Percentiles rank a stretch among this genome's conserved stretches.
Evolutionary conservation across 2,113 vertebrate genomes (phyloP).

Genomic region (Triplophysa siluroides): DNA sequence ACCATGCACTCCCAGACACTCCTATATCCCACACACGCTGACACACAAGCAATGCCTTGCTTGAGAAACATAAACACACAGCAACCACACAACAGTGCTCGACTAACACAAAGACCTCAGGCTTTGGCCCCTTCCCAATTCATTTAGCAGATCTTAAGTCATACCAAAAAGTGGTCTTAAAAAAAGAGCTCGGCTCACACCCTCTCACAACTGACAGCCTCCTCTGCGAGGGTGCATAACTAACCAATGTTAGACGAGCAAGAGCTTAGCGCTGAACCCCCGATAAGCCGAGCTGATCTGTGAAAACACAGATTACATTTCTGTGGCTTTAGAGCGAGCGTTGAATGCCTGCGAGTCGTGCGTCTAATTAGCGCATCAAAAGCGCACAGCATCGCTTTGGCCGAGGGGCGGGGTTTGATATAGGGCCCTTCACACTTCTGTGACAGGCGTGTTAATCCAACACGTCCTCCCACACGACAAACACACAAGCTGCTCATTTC

Average conservation of each 20-base stretch:
- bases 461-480: conserved; percentile 55
- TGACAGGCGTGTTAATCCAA: conserved; percentile 72
- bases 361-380: conserved; percentile 64
- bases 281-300: conserved; percentile 75
- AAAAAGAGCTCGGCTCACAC: neutral
- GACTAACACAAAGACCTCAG: conserved; percentile 18
- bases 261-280: conserved; percentile 67
- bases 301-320: conserved; percentile 80
- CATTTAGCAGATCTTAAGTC: conserved; percentile 35
- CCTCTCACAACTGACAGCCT: conserved; percentile 4
- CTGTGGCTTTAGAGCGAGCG: conserved; percentile 63
- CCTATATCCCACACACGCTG: conserved; percentile 32
- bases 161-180: conserved; percentile 22
- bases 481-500: conserved; percentile 8
- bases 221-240: conserved; percentile 39
- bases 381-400: conserved; percentile 64
- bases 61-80: conserved; percentile 1
- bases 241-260: conserved; percentile 63
- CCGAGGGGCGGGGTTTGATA: conserved; percentile 59
- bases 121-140: conserved; percentile 34
- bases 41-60: conserved; percentile 1
- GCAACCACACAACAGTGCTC: neutral
- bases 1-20: conserved; percentile 1
- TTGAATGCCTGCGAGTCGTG: conserved; percentile 61
- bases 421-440: conserved; percentile 58